Percentiles rank a stretch among this genome's conserved stretches.
Evolutionary conservation across 2,797 vertebrate genomes (phyloP).

Genomic region (Phylloscopus collybita): DNA sequence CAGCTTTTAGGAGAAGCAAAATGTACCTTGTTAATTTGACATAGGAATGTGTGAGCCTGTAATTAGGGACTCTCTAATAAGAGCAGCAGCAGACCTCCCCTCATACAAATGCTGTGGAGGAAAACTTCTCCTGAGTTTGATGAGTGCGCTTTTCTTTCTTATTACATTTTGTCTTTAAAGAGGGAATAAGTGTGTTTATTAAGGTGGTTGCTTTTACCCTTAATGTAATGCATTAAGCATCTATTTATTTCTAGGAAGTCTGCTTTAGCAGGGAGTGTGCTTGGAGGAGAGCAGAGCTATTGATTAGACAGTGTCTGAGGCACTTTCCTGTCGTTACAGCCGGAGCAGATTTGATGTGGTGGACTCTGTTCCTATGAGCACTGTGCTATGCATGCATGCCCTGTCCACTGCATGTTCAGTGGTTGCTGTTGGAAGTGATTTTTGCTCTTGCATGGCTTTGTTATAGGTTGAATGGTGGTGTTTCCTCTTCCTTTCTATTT

Average conservation of each 20-base stretch:
- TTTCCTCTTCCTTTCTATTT: not conserved
- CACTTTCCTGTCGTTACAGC: conserved; percentile 15
- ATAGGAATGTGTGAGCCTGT: not conserved
- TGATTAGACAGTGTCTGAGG: conserved; percentile 30
- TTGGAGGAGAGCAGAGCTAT: conserved; percentile 18
- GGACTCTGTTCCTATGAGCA: not conserved
- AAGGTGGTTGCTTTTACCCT: conserved; percentile 24
- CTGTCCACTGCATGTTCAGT: not conserved
- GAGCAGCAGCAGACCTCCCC: not conserved
- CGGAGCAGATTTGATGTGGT: not conserved
- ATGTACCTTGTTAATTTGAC: not conserved
- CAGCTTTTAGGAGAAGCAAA: not conserved
- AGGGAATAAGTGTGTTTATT: conserved; percentile 25
- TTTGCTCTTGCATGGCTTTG: not conserved
- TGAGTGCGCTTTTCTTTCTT: not conserved
- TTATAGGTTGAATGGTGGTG: not conserved
- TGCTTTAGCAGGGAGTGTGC: not conserved
- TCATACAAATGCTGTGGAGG: not conserved
- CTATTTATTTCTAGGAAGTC: conserved; percentile 40
- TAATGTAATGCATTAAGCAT: conserved; percentile 38
- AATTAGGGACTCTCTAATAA: conserved; percentile 32
- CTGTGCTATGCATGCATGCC: not conserved
- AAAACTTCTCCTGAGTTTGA: conserved; percentile 33
- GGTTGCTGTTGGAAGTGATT: not conserved
- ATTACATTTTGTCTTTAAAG: conserved; percentile 44